Evolutionary conservation across 2,888 invertebrate genomes (phyloP), one percentile per base, ranked within the genome.

Genomic region (Philereme transversata): DNA sequence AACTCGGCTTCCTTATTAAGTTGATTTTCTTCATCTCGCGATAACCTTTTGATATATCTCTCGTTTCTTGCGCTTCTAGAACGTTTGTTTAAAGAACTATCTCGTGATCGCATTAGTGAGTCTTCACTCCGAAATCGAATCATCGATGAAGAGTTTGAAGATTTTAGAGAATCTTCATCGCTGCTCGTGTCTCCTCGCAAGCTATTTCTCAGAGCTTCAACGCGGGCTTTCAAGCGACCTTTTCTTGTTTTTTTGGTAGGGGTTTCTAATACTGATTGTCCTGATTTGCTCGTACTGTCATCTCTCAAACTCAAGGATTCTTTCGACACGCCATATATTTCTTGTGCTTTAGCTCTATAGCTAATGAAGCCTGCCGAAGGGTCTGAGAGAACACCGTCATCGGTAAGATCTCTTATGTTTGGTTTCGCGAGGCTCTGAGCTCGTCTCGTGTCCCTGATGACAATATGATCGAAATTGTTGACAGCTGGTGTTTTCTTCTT

Each of bases 11-110:
- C 94, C 75, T 91, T 91, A 63, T 93, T 93, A 5, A 93, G 77
- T 69, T 91, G 89, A 63, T 89, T 87, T 76, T 95, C 95, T 43
- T 96, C 95, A 69, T 96, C 96, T 60, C 95, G 93, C 9, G 95
- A 96, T 69, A 96, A 84, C 57, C 97, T 93, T 76, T 96, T 96
- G 58, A 96, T 95, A 76, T 97, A 96, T 57, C 97, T 93, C 80
- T 97, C 97, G 55, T 96, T 97, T 72, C 97, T 93, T 0, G 97
- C 96, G 34, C 95, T 94, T 57, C 97, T 92, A 36, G 96, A 94
- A 74, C 94, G 93, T 70, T 95, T 94, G 76, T 93, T 95, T 45
- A 93, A 84, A 0, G 94, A 93, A 60, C 93, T 93, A 61, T 93
- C 94, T 36, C 94, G 93, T 44, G 93, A 93, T 59, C 93, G 93